Base-by-base conservation (phyloP, 2,888 invertebrate genomes). In the Nephrotoma guestfalica region DNA sequence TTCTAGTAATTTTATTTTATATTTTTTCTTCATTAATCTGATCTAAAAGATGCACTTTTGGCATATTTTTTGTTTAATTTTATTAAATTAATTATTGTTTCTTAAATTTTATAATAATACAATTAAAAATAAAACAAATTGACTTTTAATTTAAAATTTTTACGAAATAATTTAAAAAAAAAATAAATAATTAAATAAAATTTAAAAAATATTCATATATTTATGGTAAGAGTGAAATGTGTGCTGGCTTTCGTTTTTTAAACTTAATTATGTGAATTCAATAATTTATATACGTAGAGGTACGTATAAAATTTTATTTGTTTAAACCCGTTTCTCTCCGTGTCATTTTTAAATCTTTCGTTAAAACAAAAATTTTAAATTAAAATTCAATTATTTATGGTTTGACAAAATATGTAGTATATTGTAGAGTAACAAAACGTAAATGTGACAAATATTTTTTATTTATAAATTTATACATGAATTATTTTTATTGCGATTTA, bases 1-100 rank as follows among this genome's bases (percentile, higher is more conserved):
- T 30, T 51, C 3, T 57, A 57, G 15, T 71, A 30, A 30, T 30
- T 30, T 71, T 30, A 13, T 11, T 71, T 71, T 71, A 30, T 30
- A 30, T 9, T 51, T 51, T 51, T 71, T 71, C 30, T 57, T 57
- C 6, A 15, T 85, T 85, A 41, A 85, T 85, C 43, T 43, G 43
- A 43, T 43, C 85, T 85, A 85, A 85, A 85, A 85, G 85, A 85
- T 85, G 85, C 85, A 85, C 85, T 85, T 85, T 85, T 85, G 85
- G 85, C 85, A 85, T 85, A 18, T 42, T 43, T 85, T 42, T 18
- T 15, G 18, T 43, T 85, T 42, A 11, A 43, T 43, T 9, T 85
- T 42, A n/a, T 85, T 85, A 85, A 57, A 41, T 41, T 85, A 43
- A 15, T 43, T 43, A 43, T 85, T 85, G 85, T 85, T 85, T 85